Evolutionary conservation across 1,140 invertebrate species (phyloP), one percentile per base, ranked within the genome.

Genomic region (Drosophila willistoni): DNA sequence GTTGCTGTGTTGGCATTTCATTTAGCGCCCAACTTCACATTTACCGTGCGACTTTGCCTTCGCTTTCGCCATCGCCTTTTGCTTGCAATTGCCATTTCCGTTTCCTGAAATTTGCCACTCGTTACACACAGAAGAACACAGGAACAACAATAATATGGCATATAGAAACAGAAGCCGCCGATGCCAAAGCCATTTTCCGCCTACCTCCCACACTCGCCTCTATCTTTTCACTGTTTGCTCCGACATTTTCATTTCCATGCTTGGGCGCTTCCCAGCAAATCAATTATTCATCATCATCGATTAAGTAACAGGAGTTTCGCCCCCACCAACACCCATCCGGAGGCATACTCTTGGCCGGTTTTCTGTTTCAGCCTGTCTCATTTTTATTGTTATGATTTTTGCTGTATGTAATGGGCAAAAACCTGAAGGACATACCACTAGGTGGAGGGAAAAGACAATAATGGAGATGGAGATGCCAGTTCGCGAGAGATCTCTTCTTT

Each of bases 251-350:
- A 87, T 87, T 87, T 87, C 84, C 84, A 89, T 87, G 83, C 84
- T 79, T 89, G 84, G 83, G 76, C 84, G 83, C 83, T 79, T 87
- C 84, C 80, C 84, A 77, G 73, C 83, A 77, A 87, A 87, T 87
- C 83, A 87, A 87, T 87, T 87, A 87, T 87, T 87, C 83, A 89
- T 87, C 83, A 87, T 87, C 83, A 87, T 87, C 83, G 83, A 87
- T 87, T 87, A 87, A 87, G 83, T 89, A 76, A 77, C 71, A 71
- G 76, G 67, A 71, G 83, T 66, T 34, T 34, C 19, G n/a, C 17
- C 14, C 54, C 9, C 5, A 22, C 34, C 42, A 14, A 10, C 60
- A 9, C 29, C 29, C 29, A 29, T 6, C 5, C 29, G 29, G 6
- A 3, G 36, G 44, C 4, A 7, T 10, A 17, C 33, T 34, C 17